Percentiles rank a stretch among this genome's conserved stretches.
Conservation (phyloP, 2,797 vertebrate species). For the Oreochromis grahami region DNA sequence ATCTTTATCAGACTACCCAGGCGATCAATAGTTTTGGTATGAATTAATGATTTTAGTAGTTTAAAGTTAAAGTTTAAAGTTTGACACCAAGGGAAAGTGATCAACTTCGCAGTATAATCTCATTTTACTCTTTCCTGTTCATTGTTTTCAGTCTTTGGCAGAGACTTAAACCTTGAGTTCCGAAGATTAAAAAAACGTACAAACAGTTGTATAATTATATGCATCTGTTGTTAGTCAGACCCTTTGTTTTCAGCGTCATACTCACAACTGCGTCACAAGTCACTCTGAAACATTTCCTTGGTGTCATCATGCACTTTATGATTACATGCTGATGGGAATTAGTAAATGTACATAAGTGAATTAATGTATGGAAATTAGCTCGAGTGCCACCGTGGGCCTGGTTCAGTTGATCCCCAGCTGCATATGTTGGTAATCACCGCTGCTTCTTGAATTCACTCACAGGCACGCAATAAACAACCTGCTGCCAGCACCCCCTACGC, state of each 20-base stretch:
- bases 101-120: not conserved
- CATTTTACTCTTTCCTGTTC: not conserved
- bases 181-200: not conserved
- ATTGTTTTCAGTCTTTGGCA: not conserved
- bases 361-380: conserved; percentile 73
- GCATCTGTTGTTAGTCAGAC: conserved; percentile 16
- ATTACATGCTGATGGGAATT: conserved; percentile 51
- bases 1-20: not conserved
- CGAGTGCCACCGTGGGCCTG: conserved; percentile 52
- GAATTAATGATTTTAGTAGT: not conserved
- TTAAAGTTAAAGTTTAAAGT: not conserved
- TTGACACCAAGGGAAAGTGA: not conserved
- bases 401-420: conserved; percentile 71
- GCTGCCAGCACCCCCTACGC: conserved; percentile 69
- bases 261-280: conserved; percentile 30
- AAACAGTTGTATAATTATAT: conserved; percentile 4
- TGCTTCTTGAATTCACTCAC: conserved; percentile 73
- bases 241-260: conserved; percentile 24
- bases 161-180: conserved; percentile 17
- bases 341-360: conserved; percentile 68
- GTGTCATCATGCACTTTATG: conserved; percentile 53
- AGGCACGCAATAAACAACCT: conserved; percentile 72
- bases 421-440: conserved; percentile 72
- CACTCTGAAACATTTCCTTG: conserved; percentile 51
- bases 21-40: not conserved